These are phyloP conservation scores for Sarcophilus harrisii DNA, from an alignment of 2,797 vertebrate species.

Conservation along the genomic window DNA sequence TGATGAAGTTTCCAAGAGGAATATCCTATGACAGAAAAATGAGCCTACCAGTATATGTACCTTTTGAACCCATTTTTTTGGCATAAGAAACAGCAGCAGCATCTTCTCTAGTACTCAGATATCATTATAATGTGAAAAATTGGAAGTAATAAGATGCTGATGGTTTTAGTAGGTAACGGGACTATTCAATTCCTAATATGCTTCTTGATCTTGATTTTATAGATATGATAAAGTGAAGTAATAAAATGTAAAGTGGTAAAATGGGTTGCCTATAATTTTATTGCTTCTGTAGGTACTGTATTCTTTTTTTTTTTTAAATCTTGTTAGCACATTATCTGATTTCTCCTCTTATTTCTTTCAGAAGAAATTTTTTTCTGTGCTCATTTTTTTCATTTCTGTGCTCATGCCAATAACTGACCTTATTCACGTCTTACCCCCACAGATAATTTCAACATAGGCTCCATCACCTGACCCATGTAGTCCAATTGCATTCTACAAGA, in stretches of 20 bases:
- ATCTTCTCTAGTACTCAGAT: neutral
- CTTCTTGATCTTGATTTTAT: neutral
- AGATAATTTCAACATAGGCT: neutral
- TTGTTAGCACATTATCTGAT: neutral
- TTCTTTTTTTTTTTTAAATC: neutral
- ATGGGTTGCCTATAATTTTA: neutral
- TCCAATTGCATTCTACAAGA: slow-evolving; percentile 16
- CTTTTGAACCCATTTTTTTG: neutral
- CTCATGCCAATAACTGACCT: neutral
- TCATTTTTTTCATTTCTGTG: neutral
- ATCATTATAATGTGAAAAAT: neutral
- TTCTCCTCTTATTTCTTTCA: slow-evolving; percentile 28
- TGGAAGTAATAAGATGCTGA: neutral
- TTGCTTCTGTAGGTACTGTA: neutral
- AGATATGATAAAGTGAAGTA: neutral
- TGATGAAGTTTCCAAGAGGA: neutral
- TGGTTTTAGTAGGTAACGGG: neutral
- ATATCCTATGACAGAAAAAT: neutral
- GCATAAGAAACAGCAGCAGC: neutral
- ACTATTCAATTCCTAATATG: neutral
- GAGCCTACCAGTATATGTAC: neutral
- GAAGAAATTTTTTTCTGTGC: neutral
- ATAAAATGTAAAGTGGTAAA: neutral
- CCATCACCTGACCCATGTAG: neutral
- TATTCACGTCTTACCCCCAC: neutral